phyloP scores from a whole-genome alignment of 2,888 invertebrate genomes.

The Sphaerophoria taeniata region DNA sequence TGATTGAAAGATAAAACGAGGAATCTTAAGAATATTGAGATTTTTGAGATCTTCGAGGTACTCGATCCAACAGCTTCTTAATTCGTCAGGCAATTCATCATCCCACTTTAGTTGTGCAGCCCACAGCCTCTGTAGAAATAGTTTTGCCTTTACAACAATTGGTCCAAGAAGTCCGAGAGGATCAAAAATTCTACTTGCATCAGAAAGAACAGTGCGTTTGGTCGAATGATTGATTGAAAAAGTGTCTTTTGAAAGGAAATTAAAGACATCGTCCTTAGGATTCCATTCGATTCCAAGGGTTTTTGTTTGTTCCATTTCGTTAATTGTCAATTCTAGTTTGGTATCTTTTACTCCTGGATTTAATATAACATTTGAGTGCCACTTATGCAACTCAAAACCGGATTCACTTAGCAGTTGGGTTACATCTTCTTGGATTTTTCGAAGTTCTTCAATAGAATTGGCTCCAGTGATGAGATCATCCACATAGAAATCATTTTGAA shows the following conservation, averaged over 20 bases:
- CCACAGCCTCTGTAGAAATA: conserved; percentile 14
- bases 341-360: conserved; percentile 1
- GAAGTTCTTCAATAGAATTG: conserved; percentile 14
- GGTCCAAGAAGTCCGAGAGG: conserved; percentile 23
- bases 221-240: conserved; percentile 1
- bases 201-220: conserved; percentile 25
- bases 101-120: not conserved
- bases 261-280: conserved; percentile 4
- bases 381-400: conserved; percentile 19
- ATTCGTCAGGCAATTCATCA: not conserved
- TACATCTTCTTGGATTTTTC: conserved; percentile 26
- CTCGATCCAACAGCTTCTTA: conserved; percentile 5
- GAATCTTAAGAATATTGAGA: not conserved
- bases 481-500: conserved; percentile 40
- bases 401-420: not conserved
- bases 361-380: conserved; percentile 7
- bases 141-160: conserved; percentile 28
- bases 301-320: conserved; percentile 11
- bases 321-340: not conserved
- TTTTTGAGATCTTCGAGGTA: conserved; percentile 7
- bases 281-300: conserved; percentile 16
- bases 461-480: conserved; percentile 44
- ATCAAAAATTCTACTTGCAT: conserved; percentile 29
- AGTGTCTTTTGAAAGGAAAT: not conserved
- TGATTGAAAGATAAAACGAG: conserved; percentile 17